phyloP scores from a whole-genome alignment of 1,140 invertebrate genomes.

The Daktulosphaira vitifoliae region DNA sequence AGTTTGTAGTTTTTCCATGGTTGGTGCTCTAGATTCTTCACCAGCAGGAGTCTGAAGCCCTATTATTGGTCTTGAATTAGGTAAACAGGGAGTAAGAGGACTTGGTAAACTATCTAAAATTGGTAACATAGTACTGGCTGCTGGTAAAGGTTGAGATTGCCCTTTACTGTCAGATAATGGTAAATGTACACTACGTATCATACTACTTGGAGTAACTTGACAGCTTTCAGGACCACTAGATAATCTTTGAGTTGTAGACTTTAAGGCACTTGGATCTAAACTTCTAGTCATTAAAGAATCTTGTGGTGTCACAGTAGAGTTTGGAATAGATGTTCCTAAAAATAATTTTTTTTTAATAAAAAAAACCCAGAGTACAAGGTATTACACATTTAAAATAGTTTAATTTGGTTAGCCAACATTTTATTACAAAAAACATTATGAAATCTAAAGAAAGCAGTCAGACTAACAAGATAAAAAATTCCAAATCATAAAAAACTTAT shows the following conservation, averaged over 20 bases:
- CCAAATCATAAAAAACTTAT: too few species aligned
- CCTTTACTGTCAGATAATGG: not conserved
- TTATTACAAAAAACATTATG: too few species aligned
- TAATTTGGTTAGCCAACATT: too few species aligned
- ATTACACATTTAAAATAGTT: too few species aligned
- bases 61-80: constrained; percentile 13
- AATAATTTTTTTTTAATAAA: not conserved
- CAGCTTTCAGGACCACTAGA: constrained; percentile 17
- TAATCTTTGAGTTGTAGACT: constrained; percentile 20
- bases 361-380: not conserved
- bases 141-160: constrained; percentile 52
- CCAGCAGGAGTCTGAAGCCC: constrained; percentile 18
- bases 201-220: constrained; percentile 21
- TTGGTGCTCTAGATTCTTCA: constrained; percentile 10
- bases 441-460: too few species aligned
- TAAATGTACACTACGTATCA: constrained; percentile 27
- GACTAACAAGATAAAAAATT: too few species aligned
- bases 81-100: constrained; percentile 35
- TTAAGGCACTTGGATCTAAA: constrained; percentile 49
- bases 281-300: constrained; percentile 51
- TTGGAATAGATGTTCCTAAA: not conserved
- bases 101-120: constrained; percentile 77
- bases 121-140: constrained; percentile 72
- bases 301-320: constrained; percentile 6
- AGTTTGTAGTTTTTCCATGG: constrained; percentile 30